Evolutionary conservation across 2,888 invertebrate species (phyloP).

Genomic region (Drosophila neonasuta): DNA sequence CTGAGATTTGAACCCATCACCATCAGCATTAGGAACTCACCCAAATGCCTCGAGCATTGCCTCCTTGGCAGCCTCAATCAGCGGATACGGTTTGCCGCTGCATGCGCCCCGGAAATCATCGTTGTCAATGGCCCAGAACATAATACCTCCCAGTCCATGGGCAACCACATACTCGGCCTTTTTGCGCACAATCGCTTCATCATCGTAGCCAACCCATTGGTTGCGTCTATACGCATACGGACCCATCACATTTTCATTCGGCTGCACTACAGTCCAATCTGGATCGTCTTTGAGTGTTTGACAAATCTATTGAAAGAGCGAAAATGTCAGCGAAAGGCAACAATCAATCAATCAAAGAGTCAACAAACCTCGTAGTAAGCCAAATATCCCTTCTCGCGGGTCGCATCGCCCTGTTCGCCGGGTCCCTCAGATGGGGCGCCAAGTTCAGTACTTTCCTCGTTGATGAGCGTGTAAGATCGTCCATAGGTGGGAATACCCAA

Average conservation of each 20-base stretch:
- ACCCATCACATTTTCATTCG: constrained; percentile 91
- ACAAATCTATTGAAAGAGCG: constrained; percentile 87
- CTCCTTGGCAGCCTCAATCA: constrained; percentile 95
- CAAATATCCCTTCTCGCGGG: constrained; percentile 95
- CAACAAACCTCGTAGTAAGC: constrained; percentile 92
- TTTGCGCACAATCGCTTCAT: constrained; percentile 90
- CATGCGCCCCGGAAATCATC: constrained; percentile 97
- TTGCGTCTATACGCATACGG: constrained; percentile 93
- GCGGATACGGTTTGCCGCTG: constrained; percentile 92
- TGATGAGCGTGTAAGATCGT: constrained; percentile 93
- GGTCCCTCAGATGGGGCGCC: constrained; percentile 95
- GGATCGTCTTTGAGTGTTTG: constrained; percentile 88
- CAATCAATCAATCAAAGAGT: neutral
- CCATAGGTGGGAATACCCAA: constrained; percentile 95
- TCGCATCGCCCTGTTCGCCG: constrained; percentile 94
- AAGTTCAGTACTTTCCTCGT: constrained; percentile 91
- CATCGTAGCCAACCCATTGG: constrained; percentile 97
- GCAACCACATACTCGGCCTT: constrained; percentile 94
- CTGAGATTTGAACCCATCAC: no score
- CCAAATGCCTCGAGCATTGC: constrained; percentile 86
- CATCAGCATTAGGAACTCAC: constrained; percentile 81
- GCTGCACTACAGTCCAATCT: constrained; percentile 92
- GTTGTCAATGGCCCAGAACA: constrained; percentile 91
- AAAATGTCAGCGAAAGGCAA: neutral
- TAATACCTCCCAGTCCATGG: constrained; percentile 90